Evolutionary conservation across 1,140 invertebrate species (phyloP), one percentile per base, ranked within the genome.

Genomic region (Cotesia typhae): DNA sequence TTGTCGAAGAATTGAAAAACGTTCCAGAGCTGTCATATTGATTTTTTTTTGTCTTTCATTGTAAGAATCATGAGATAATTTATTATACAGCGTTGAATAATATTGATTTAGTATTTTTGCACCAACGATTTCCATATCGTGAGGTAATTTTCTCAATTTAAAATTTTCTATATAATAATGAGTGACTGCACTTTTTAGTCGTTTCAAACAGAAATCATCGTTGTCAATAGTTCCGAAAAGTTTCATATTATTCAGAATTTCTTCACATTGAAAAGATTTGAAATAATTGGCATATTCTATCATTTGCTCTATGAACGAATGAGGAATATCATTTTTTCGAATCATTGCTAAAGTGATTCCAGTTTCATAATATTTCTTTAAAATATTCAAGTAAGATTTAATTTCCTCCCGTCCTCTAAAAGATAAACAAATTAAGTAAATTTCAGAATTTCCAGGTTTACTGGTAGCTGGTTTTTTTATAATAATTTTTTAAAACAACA

Each of bases 371-470:
- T 89, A 77, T n/a, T 82, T 69, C 77, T 83, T 83, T 1, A 93
- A 78, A 6, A 80, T 82, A 0, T 82, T 59, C 71, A 91, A 77
- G 80, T 89, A 88, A 1, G 83, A 75, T 9, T 82, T 72, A 1
- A 89, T 70, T 14, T 78, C 77, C 7, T 87, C 73, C 53, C 70
- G 78, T 35, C 90, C 91, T 74, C 86, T 87, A 80, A 91, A 96
- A 12, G 87, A 85, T n/a, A 90, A 76, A 81, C 94, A 96, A 9
- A 98, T 88, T 0, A 96, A 87, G 84, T 98, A 99, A 0, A 94
- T 90, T 85, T 99, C 97, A 0, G 96, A 98, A 84, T 98, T 99
- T 9, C 96, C 96, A 80, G 94, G 91, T 82, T 96, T 96, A 55
- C 96, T 98, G 0, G 94, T 95, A 0, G 90, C 92, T 6, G 97